Base-by-base conservation (phyloP, 2,113 vertebrate species). In the Lepus timidus region DNA sequence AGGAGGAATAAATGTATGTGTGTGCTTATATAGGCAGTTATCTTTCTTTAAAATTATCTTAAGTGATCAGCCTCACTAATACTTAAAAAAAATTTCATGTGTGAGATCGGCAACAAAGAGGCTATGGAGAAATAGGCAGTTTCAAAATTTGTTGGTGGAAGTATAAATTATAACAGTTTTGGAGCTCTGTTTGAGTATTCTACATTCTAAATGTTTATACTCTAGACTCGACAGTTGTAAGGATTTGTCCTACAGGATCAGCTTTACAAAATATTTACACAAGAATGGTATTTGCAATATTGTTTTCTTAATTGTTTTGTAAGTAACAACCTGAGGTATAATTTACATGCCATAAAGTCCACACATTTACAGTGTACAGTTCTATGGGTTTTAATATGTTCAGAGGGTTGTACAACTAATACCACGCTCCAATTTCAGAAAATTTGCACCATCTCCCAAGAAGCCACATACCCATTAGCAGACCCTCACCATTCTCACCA, bases 71-170 rank as follows among this genome's bases (percentile, higher is more conserved):
- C n/a, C 64, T 93, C 36, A 61, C 44, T 95, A 71, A 70, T 67
- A 39, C 29, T 75, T 55, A 88, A 27, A 80, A 85, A 70, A 61
- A 73, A 58, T 85, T 90, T 88, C 62, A 82, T 64, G 22, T 74
- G 10, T 64, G 27, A 94, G 22, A 65, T 44, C 61, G 27, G 51
- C 58, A 86, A 85, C 92, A 68, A 61, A 19, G 68, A 81, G 25
- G 33, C 23, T 81, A 14, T 89, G 29, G 25, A 85, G 25, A 71
- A 79, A 49, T 68, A 64, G 27, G 20, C 44, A 71, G 5, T 86
- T 29, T 89, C 29, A 83, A 25, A 74, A 86, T 62, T 65, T 71
- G 16, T 44, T 90, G 27, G 6, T 55, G 9, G 31, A 5, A 93
- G 4, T 83, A 3, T 80, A 88, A 90, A 75, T 33, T 85, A 39